phyloP scores from a whole-genome alignment of 2,113 vertebrate species.

The Percina caprodes region DNA sequence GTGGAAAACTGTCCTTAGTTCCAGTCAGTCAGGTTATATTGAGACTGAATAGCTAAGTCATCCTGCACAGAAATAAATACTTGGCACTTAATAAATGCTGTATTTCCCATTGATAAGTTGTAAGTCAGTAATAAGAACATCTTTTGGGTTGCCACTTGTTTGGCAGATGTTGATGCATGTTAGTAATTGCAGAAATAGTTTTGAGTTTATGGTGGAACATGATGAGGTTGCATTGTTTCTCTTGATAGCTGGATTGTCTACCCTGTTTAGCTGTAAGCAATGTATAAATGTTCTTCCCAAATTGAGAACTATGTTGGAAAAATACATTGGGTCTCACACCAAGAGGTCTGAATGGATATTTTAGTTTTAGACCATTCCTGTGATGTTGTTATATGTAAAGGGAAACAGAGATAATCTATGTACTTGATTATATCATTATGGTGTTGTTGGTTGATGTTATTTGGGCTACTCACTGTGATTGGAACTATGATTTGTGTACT shows the following conservation, averaged over 20 bases:
- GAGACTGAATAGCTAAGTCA: not conserved
- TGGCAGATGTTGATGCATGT: not conserved
- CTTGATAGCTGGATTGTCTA: not conserved
- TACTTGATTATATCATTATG: no score
- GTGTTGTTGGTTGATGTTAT: no score
- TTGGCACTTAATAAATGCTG: not conserved
- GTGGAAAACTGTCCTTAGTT: not conserved
- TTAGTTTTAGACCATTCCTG: no score
- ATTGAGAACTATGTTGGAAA: no score
- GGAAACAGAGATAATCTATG: no score
- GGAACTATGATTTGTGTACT: no score
- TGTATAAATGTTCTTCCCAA: no score
- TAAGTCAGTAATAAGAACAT: not conserved
- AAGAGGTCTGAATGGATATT: no score
- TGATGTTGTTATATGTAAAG: no score
- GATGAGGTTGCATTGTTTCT: not conserved
- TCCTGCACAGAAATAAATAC: not conserved
- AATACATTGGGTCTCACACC: no score
- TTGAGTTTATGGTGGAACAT: not conserved
- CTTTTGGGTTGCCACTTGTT: not conserved
- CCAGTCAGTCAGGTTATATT: not conserved
- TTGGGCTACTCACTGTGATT: no score
- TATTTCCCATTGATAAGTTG: not conserved
- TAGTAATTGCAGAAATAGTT: not conserved
- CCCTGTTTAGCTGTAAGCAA: not conserved